Evolutionary conservation across 2,113 vertebrate species (phyloP).

Genomic region (Sialia sialis): DNA sequence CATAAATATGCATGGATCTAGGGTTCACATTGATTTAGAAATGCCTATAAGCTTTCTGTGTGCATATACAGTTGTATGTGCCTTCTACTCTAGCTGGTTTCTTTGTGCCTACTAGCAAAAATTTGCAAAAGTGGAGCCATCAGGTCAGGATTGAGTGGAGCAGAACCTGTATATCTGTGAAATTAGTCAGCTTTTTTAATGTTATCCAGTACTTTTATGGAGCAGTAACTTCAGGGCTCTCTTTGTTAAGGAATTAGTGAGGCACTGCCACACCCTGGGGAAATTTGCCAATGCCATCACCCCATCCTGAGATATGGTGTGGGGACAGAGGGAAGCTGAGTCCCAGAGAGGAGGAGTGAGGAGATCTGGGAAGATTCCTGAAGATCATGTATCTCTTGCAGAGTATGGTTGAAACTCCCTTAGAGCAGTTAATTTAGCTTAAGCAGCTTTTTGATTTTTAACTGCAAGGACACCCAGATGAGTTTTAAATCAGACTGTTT

Average conservation of each 20-base stretch:
- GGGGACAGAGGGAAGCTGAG: background rate
- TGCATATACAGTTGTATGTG: background rate
- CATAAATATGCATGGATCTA: background rate
- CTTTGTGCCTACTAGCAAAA: background rate
- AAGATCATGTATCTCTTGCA: background rate
- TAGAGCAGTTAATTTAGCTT: background rate
- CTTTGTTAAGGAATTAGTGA: background rate
- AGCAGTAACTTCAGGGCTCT: background rate
- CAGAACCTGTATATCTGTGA: background rate
- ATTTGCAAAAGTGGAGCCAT: background rate
- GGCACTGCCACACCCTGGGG: accelerated
- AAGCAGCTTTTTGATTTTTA: background rate
- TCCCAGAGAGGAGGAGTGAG: background rate
- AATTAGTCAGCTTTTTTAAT: background rate
- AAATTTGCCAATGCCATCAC: background rate
- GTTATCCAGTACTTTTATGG: background rate
- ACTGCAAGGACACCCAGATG: background rate
- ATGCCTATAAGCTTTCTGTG: background rate
- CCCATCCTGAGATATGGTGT: accelerated
- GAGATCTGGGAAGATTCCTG: background rate
- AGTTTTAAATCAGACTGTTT: background rate
- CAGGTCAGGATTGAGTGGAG: background rate
- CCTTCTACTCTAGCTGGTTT: background rate
- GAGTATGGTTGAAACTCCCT: background rate
- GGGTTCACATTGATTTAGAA: background rate